Base-by-base conservation (phyloP, 30 jellyfish, hydroid and myxozoan species). In the Aurelia aurita complex sp. Pacific region DNA sequence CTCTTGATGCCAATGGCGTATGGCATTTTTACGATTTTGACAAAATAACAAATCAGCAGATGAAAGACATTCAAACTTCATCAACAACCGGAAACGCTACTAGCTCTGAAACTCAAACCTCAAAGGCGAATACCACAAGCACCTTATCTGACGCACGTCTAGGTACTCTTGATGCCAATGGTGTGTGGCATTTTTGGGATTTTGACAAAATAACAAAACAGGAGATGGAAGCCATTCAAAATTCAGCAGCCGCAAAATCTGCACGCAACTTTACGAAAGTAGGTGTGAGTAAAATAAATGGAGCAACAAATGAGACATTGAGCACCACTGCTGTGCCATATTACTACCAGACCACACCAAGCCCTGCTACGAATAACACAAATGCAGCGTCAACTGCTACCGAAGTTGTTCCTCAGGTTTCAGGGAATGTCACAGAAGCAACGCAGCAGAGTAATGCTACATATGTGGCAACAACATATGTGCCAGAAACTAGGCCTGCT, bases 151-250 rank as follows among this genome's bases (percentile, higher is more conserved):
- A 46, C 12, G 57, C 14, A 46, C 57, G 57, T 46, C 8, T 46
- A 9, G 57, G 57, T 46, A 46, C 57, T 46, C 57, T 46, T 8
- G 57, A 46, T 46, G 57, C 57, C 80, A n/a, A 42, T 23, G 54
- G 36, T 13, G 73, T 57, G n/a, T 53, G 57, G 71, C 69, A 43
- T 36, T 65, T 66, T 36, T 64, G 67, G 53, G 81, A 79, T 46
- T 79, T 63, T 55, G 50, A 66, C 63, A 79, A 69, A 7, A 79
- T 79, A 50, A 64, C 80, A 23, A 65, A 64, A 10, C 79, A 79
- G 74, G 69, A 79, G 43, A 79, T 79, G 89, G 73, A 79, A 34
- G 73, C 29, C 4, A 79, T 79, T 35, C 89, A 79, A 66, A 69
- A 81, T 60, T 36, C 76, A 9, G 90, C 77, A 4, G 23, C 88